A percentile compares a stretch with the other conserved stretches of the same genome.
phyloP scores from a whole-genome alignment of 2,888 invertebrate genomes.

The Sesia apiformis region DNA sequence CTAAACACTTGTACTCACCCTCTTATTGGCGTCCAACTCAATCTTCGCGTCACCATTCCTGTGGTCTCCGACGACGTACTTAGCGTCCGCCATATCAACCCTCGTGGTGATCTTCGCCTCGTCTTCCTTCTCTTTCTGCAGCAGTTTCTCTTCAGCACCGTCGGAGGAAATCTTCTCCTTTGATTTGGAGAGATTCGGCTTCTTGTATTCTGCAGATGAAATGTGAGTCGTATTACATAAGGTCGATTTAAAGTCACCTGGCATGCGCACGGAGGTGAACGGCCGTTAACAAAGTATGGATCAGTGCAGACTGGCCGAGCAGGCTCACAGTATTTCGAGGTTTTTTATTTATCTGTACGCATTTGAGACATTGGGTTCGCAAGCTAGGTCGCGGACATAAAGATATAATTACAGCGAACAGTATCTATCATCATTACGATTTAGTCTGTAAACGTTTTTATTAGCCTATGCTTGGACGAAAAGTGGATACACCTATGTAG shows the following conservation, averaged over 20 bases:
- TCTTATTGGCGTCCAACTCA: constrained; percentile 81
- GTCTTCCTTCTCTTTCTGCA: constrained; percentile 75
- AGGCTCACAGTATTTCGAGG: too few species aligned
- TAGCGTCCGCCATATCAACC: constrained; percentile 80
- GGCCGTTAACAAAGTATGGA: neutral
- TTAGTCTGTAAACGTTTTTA: too few species aligned
- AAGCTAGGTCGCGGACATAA: too few species aligned
- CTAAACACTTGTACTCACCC: constrained; percentile 35
- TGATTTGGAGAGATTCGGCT: constrained; percentile 50
- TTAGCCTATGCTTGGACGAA: too few species aligned
- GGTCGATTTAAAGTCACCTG: neutral
- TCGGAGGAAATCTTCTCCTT: constrained; percentile 70
- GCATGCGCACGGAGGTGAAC: neutral
- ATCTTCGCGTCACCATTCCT: constrained; percentile 93
- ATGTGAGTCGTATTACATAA: too few species aligned
- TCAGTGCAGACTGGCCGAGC: too few species aligned
- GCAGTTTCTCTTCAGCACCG: constrained; percentile 82
- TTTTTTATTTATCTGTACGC: too few species aligned
- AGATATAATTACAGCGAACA: too few species aligned
- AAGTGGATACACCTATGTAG: too few species aligned
- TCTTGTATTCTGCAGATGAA: constrained; percentile 9
- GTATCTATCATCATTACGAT: too few species aligned
- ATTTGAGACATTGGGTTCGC: too few species aligned
- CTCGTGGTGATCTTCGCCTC: constrained; percentile 74
- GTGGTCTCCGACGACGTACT: constrained; percentile 82